These are phyloP conservation scores for Tyto alba DNA, from an alignment of 2,113 vertebrate species.

Conservation along the genomic window DNA sequence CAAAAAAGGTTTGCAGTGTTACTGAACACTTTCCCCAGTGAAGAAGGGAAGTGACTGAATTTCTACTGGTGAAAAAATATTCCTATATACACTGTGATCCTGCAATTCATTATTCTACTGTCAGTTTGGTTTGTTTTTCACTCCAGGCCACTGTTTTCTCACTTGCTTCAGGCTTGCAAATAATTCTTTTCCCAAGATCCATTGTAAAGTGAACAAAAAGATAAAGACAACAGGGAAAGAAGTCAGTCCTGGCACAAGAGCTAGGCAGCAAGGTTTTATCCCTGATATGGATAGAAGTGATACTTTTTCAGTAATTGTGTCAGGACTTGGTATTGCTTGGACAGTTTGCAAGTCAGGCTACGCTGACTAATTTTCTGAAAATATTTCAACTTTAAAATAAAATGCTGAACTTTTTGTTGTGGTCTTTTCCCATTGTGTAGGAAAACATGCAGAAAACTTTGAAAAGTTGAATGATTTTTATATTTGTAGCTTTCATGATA, in stretches of 20 bases:
- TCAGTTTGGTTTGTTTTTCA: neutral
- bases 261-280: neutral
- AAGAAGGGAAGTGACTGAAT: neutral
- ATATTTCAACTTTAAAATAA: neutral
- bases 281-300: neutral
- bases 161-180: neutral
- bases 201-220: neutral
- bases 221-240: neutral
- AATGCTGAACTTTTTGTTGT: neutral
- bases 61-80: neutral
- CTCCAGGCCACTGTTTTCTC: neutral
- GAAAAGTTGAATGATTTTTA: neutral
- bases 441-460: neutral
- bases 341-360: neutral
- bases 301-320: neutral
- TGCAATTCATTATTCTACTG: neutral
- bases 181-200: neutral
- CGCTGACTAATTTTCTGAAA: neutral
- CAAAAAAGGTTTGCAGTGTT: neutral
- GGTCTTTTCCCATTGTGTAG: neutral
- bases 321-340: neutral
- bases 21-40: neutral
- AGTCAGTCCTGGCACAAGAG: neutral
- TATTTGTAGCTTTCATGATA: neutral
- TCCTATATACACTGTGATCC: neutral